A percentile compares a stretch with the other conserved stretches of the same genome.
Conservation (phyloP, 2,797 vertebrate species). For the Aerospiza tachiro region DNA sequence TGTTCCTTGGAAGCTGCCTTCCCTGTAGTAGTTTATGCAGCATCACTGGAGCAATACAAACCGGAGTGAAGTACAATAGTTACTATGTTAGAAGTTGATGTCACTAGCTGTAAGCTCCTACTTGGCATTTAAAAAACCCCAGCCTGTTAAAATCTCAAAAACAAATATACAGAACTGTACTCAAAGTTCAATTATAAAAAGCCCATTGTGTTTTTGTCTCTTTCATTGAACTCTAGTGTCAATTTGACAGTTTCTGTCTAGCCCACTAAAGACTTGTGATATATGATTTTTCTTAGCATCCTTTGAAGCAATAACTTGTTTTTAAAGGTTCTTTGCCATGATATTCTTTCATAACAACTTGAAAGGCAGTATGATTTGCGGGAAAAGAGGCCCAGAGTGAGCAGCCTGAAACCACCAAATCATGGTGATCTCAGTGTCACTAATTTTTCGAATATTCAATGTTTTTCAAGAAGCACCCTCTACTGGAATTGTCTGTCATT, state of each 20-base stretch:
- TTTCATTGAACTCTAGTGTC: not conserved
- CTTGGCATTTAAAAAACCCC: not conserved
- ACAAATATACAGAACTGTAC: not conserved
- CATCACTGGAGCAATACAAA: not conserved
- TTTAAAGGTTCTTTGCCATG: not conserved
- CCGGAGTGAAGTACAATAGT: not conserved
- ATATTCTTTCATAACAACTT: not conserved
- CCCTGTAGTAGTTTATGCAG: not conserved
- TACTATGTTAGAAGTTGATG: not conserved
- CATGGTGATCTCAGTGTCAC: not conserved
- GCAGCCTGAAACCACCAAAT: not conserved
- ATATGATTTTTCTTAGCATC: not conserved
- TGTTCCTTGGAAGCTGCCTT: constrained; percentile 12
- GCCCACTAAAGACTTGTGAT: not conserved
- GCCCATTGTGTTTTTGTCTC: not conserved
- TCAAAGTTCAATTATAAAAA: not conserved
- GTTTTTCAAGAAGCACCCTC: not conserved
- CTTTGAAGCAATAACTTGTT: not conserved
- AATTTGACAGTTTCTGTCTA: not conserved
- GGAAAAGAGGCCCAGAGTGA: not conserved
- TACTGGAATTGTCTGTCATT: not conserved
- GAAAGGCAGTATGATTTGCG: not conserved
- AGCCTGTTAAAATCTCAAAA: not conserved
- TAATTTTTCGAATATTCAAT: not conserved
- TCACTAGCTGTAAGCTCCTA: not conserved